Percentiles rank a stretch among this genome's conserved stretches.
phyloP scores from a whole-genome alignment of 2,113 vertebrate species.

The Xiphias gladius region DNA sequence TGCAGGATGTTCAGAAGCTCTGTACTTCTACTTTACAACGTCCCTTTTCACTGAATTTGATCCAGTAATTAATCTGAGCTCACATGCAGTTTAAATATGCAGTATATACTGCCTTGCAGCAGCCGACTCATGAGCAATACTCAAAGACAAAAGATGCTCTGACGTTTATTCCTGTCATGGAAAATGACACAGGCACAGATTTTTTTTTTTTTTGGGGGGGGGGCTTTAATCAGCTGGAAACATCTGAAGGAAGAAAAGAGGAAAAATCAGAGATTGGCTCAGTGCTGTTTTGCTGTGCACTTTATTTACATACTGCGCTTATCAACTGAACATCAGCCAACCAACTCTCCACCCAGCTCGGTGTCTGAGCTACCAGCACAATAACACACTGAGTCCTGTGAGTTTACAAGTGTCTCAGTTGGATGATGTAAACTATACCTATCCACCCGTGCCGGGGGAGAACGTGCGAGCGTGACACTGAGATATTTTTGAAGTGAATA shows the following conservation, averaged over 20 bases:
- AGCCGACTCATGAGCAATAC: constrained; percentile 10
- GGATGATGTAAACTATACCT: constrained; percentile 30
- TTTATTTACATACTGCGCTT: constrained; percentile 10
- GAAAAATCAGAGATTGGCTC: neutral
- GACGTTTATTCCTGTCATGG: constrained; percentile 53
- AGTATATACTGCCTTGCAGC: too few relatives aligned
- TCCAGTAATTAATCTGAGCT: constrained; percentile 39
- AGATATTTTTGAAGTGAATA: constrained; percentile 57
- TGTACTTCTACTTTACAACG: too few relatives aligned
- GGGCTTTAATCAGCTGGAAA: too few relatives aligned
- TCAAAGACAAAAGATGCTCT: constrained; percentile 15
- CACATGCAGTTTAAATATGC: constrained; percentile 36
- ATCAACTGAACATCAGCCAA: constrained; percentile 11
- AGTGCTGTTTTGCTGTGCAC: neutral
- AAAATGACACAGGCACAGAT: constrained; percentile 55
- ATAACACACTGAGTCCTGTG: neutral
- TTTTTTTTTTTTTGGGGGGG: too few relatives aligned
- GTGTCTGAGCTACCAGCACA: too few relatives aligned
- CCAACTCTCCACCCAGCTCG: neutral
- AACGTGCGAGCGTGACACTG: constrained; percentile 36
- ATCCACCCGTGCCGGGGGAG: constrained; percentile 29
- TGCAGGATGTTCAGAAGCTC: constrained; percentile 2
- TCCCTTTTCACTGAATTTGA: constrained; percentile 34
- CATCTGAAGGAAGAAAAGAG: neutral
- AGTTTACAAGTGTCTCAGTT: constrained; percentile 30